These are phyloP conservation scores for Platycnemis pennipes DNA, from an alignment of 2,888 invertebrate species.

Conservation along the genomic window DNA sequence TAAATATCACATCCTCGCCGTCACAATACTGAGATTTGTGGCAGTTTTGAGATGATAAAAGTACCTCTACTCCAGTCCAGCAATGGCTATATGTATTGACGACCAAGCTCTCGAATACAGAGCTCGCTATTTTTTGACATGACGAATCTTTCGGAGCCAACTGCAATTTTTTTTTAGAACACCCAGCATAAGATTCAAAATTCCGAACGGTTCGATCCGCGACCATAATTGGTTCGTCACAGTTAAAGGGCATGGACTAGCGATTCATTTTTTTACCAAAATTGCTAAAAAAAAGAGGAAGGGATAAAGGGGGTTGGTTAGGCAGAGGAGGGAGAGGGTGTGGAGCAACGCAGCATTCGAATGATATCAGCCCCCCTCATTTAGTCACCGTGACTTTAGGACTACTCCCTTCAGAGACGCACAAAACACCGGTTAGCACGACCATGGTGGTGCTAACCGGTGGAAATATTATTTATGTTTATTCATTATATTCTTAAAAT, in stretches of 20 bases:
- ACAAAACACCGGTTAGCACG: conserved; percentile 11
- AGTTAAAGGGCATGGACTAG: neutral
- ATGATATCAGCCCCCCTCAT: neutral
- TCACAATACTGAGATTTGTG: no score
- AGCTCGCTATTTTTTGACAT: neutral
- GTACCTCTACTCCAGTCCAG: no score
- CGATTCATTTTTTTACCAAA: neutral
- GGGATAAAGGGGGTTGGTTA: neutral
- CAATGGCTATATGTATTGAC: neutral
- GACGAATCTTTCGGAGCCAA: neutral
- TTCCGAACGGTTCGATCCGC: conserved; percentile 3
- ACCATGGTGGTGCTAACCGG: no score
- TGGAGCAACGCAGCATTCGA: neutral
- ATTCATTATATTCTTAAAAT: neutral
- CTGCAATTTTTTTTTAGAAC: neutral
- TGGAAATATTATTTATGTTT: neutral
- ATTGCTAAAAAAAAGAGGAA: neutral
- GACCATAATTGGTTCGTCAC: conserved; percentile 60
- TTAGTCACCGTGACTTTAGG: neutral
- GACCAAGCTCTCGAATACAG: neutral
- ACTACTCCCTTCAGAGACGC: neutral
- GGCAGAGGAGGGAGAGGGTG: neutral
- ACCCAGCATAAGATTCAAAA: neutral
- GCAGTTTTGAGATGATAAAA: no score
- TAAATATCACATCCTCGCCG: no score